These are phyloP conservation scores for Dasyprocta punctata DNA, from an alignment of 2,113 vertebrate species.

Conservation along the genomic window DNA sequence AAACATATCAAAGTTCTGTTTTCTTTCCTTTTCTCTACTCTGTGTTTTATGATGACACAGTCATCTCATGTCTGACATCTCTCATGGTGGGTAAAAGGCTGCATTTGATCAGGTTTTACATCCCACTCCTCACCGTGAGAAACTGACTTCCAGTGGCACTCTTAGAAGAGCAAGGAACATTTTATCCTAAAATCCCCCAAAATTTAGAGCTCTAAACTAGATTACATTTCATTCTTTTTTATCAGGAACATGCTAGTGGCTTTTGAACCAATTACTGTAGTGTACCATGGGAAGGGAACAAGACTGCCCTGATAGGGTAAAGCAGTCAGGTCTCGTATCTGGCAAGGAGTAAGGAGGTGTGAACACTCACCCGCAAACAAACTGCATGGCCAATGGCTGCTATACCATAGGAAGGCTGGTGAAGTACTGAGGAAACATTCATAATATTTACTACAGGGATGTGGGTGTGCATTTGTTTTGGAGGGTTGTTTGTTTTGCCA, in stretches of 20 bases:
- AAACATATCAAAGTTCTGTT: neutral
- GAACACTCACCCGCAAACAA: neutral
- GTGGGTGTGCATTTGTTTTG: neutral
- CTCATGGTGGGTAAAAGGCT: neutral
- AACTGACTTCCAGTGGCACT: neutral
- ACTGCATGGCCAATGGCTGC: neutral
- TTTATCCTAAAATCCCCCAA: neutral
- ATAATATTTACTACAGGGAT: neutral
- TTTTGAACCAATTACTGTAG: neutral
- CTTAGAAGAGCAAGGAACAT: neutral
- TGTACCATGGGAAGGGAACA: neutral
- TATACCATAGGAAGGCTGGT: accelerated
- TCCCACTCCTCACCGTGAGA: neutral
- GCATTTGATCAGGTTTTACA: neutral
- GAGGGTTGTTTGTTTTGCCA: neutral
- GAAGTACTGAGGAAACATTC: too few relatives aligned
- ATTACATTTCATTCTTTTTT: neutral
- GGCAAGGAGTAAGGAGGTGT: neutral
- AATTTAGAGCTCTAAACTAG: neutral
- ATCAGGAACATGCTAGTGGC: neutral
- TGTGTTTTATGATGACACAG: neutral
- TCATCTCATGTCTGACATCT: neutral
- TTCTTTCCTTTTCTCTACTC: neutral
- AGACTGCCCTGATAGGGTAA: neutral
- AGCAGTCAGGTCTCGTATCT: neutral